Percentiles rank a stretch among this genome's conserved stretches.
These are phyloP conservation scores for Danio kyathit DNA, from an alignment of 2,797 vertebrate genomes.

Conservation along the genomic window DNA sequence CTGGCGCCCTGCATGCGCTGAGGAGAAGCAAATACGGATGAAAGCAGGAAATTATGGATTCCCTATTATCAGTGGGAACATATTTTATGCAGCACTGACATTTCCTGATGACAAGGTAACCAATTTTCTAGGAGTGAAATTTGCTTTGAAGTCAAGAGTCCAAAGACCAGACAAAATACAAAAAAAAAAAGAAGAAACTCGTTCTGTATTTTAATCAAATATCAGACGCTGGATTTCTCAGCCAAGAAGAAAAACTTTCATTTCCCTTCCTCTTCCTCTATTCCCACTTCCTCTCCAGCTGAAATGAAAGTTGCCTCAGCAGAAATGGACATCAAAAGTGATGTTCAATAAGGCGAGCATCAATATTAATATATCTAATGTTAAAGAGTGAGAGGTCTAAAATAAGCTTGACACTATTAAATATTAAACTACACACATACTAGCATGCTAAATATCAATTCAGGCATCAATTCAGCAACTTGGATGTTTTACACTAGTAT, in stretches of 20 bases:
- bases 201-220: conserved; percentile 17
- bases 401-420: neutral
- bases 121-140: neutral
- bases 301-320: conserved; percentile 23
- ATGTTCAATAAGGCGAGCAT: neutral
- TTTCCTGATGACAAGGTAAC: neutral
- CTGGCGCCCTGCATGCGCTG: neutral
- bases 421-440: neutral
- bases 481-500: neutral
- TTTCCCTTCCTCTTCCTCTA: conserved; percentile 11
- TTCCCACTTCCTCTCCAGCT: conserved; percentile 26
- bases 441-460: neutral
- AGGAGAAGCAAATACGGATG: conserved; percentile 20
- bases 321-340: neutral
- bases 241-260: conserved; percentile 31
- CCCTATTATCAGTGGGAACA: conserved; percentile 7
- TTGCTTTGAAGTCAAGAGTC: conserved; percentile 4
- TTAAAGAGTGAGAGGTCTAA: neutral
- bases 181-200: neutral
- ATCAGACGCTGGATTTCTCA: neutral
- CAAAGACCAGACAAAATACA: neutral
- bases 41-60: conserved; percentile 33
- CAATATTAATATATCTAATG: neutral
- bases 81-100: conserved; percentile 39
- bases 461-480: neutral